Conservation (phyloP, 2,888 invertebrate species). For the Tenthredo distinguenda region DNA sequence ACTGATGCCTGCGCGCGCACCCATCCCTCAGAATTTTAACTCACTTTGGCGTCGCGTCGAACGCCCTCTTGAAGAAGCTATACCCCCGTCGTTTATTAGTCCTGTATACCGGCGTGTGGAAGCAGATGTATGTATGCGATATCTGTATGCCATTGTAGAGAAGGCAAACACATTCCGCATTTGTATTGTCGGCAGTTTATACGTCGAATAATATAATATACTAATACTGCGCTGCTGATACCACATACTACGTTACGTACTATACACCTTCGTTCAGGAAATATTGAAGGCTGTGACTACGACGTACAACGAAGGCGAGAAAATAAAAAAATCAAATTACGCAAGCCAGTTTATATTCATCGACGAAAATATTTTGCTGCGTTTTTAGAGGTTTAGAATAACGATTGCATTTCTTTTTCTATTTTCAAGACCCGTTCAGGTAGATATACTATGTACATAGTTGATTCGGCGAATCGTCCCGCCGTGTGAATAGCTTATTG, state of each 20-base stretch:
- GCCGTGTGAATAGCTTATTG: neutral
- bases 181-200: neutral
- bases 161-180: constrained; percentile 1
- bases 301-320: neutral
- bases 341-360: neutral
- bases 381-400: neutral
- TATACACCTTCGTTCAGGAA: neutral
- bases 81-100: neutral
- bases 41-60: neutral
- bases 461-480: constrained; percentile 1
- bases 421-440: neutral
- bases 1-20: constrained; percentile 60
- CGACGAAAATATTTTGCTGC: neutral
- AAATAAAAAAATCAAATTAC: neutral
- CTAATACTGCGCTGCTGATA: neutral
- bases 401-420: neutral
- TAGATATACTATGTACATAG: neutral
- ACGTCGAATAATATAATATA: constrained; percentile 2
- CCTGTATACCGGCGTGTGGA: neutral
- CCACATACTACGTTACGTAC: neutral
- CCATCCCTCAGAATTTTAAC: neutral
- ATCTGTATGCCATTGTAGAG: neutral
- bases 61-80: neutral
- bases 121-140: too few relatives aligned
- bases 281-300: neutral